Percentiles rank a stretch among this genome's conserved stretches.
Conservation (phyloP, 2,888 invertebrate species). For the Caradrina kadenii region DNA sequence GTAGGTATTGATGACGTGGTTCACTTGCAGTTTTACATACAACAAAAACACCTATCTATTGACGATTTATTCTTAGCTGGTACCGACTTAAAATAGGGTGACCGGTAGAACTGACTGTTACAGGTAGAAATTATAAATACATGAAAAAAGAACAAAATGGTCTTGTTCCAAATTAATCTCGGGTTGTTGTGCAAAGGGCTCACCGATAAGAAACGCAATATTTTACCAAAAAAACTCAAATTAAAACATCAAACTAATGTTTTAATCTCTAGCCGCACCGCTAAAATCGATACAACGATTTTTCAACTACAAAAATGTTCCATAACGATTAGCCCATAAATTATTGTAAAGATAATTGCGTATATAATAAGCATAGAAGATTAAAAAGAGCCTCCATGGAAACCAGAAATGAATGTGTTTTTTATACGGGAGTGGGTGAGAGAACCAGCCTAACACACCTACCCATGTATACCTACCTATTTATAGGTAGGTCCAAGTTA, state of each 20-base stretch:
- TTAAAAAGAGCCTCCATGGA: conserved; percentile 43
- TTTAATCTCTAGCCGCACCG: conserved; percentile 23
- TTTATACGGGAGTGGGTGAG: conserved; percentile 46
- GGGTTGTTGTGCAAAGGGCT: not conserved
- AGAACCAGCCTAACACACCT: conserved; percentile 26
- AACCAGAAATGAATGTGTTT: conserved; percentile 46
- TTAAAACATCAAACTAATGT: conserved; percentile 32
- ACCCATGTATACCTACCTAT: conserved; percentile 30
- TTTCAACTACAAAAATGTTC: conserved; percentile 33
- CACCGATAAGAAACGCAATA: conserved; percentile 12
- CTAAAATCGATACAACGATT: conserved; percentile 36
- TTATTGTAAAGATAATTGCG: conserved; percentile 54
- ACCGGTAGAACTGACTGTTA: not conserved
- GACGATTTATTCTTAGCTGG: not conserved
- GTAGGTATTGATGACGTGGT: conserved; percentile 17
- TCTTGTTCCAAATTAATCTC: not conserved
- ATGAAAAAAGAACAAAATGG: not conserved
- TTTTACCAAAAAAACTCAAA: conserved; percentile 19
- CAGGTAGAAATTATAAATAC: not conserved
- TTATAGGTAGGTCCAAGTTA: conserved; percentile 33
- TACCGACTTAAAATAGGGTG: not conserved
- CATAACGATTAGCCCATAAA: conserved; percentile 43
- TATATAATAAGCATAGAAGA: conserved; percentile 39
- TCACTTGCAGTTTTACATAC: not conserved
- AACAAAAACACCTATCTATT: too few relatives aligned